A percentile compares a stretch with the other conserved stretches of the same genome.
Conservation (phyloP, 2,888 invertebrate genomes). For the Drosophila setosimentum region DNA sequence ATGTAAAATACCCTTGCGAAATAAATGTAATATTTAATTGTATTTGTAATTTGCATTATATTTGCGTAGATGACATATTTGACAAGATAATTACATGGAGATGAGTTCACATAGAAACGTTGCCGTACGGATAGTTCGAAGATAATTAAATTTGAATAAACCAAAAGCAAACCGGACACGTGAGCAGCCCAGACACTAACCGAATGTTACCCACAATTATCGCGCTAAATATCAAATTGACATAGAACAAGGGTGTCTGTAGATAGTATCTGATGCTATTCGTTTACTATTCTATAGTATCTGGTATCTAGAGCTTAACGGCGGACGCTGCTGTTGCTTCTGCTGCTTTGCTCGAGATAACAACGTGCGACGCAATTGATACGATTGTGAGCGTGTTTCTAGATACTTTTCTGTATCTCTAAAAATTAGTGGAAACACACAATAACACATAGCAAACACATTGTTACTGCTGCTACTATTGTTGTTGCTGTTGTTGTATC, state of each 20-base stretch:
- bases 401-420: slow-evolving; percentile 57
- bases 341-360: slow-evolving; percentile 57
- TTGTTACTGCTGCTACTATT: slow-evolving; percentile 37
- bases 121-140: not conserved
- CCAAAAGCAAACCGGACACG: not conserved
- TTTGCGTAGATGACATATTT: not conserved
- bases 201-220: slow-evolving; percentile 17
- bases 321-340: slow-evolving; percentile 5
- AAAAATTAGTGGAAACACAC: slow-evolving; percentile 46
- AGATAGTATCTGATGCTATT: slow-evolving; percentile 32
- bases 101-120: not conserved
- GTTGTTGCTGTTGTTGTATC: slow-evolving; percentile 1
- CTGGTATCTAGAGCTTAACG: slow-evolving; percentile 38
- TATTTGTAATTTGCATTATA: not conserved
- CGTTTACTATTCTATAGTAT: slow-evolving; percentile 26
- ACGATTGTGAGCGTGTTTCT: slow-evolving; percentile 36
- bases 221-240: slow-evolving; percentile 26
- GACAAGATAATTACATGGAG: not conserved
- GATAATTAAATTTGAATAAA: not conserved
- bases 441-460: slow-evolving; percentile 17
- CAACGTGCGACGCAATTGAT: slow-evolving; percentile 69
- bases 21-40: not conserved
- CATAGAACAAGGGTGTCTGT: slow-evolving; percentile 34
- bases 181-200: slow-evolving; percentile 12
- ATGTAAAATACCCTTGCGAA: slow-evolving; percentile 17